Base-by-base conservation (phyloP, 2,888 invertebrate species). In the Embidobia sp. region DNA sequence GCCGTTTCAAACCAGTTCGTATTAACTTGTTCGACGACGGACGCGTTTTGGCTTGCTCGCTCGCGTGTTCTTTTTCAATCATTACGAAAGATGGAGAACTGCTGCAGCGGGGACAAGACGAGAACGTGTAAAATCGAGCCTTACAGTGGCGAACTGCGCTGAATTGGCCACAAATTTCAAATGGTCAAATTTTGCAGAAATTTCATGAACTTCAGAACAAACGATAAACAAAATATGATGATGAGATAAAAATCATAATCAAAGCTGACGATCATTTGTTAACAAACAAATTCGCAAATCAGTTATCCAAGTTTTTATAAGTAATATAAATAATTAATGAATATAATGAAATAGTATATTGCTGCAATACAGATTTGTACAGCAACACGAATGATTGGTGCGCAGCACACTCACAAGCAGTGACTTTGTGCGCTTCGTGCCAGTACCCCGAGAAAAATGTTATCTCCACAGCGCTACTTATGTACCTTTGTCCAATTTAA, bases 1-100 rank as follows among this genome's bases (percentile, higher is more conserved):
- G 48, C 40, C 53, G 59, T 75, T 61, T 59, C 51, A 67, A 75
- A 75, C 74, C 74, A 67, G 74, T 75, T 75, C 40, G 66, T 59
- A 66, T 75, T 61, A 55, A 75, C 74, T 75, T 67, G 74, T 66
- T 59, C 59, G 42, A 59, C 74, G 44, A 53, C 74, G 51, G 44
- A 61, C 66, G 26, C 31, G 49, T 61, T 53, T 53, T 61, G 61
- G 61, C 66, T 31, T 33, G 59, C 59, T 75, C 37, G 40, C 44
- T 53, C 48, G 35, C 37, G 16, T 55, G 59, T 33, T 75, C 61
- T 67, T 67, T 55, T 61, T 67, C 61, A 48, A 75, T 75, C 61
- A 61, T 74, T 74, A 59, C 35, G 55, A 75, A 61, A 53, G 61
- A 33, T 55, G 42, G 46, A 53, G 26, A 63, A 42, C 19, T 19